Evolutionary conservation across 2,113 vertebrate genomes (phyloP).

Genomic region (Isurus oxyrinchus): DNA sequence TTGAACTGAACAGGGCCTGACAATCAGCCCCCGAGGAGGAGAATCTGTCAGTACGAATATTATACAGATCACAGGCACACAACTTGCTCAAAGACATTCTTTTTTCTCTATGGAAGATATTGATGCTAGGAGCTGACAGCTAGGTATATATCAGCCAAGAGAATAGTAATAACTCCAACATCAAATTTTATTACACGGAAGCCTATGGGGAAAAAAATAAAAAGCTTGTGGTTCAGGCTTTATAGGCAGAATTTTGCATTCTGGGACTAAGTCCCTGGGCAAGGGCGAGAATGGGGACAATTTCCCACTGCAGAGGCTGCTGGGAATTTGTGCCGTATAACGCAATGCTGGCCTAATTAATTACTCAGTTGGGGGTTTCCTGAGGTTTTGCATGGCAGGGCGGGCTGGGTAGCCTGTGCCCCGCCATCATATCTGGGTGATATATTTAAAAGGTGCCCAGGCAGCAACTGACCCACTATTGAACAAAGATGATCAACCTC

Average conservation of each 20-base stretch:
- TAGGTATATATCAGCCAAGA: constrained; percentile 29
- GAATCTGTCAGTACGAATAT: constrained; percentile 43
- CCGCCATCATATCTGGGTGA: no score
- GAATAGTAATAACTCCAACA: constrained; percentile 15
- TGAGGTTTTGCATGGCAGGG: no score
- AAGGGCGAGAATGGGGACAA: no score
- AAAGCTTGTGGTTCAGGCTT: neutral
- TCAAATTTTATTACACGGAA: constrained; percentile 24
- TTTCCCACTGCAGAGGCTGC: no score
- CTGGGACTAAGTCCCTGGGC: no score
- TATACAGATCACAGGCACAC: constrained; percentile 36
- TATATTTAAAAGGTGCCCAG: no score
- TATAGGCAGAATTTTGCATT: neutral
- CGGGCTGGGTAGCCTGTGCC: no score
- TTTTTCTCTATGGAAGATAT: constrained; percentile 32
- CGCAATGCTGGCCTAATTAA: no score
- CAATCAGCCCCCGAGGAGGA: constrained; percentile 39
- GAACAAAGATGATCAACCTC: no score
- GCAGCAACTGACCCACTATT: no score
- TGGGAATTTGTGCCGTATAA: no score
- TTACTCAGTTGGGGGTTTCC: no score
- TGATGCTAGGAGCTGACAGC: constrained; percentile 25
- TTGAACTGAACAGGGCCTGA: constrained; percentile 43
- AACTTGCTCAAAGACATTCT: constrained; percentile 41
- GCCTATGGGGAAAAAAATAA: neutral